A percentile compares a stretch with the other conserved stretches of the same genome.
phyloP scores from a whole-genome alignment of 1,140 invertebrate species.

The Drosophila subpulchrella region DNA sequence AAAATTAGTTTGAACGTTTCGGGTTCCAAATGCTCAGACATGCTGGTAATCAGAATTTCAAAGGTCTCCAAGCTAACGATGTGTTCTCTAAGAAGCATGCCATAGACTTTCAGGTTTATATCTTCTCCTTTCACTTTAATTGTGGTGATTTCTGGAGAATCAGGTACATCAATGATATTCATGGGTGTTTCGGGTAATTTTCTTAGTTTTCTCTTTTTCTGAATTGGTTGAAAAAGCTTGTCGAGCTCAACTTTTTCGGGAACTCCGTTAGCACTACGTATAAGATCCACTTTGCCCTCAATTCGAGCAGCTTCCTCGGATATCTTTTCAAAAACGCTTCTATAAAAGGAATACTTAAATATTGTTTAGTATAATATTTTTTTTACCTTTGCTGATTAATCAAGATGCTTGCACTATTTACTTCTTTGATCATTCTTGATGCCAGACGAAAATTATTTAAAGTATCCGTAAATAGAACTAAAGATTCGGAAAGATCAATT shows the following conservation, averaged over 20 bases:
- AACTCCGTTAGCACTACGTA: conserved; percentile 8
- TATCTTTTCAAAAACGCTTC: neutral
- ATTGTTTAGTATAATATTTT: too few relatives aligned
- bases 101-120: neutral
- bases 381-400: neutral
- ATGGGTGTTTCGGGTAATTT: neutral
- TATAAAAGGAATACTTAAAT: neutral
- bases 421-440: neutral
- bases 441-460: conserved; percentile 5
- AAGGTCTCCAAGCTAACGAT: conserved; percentile 2
- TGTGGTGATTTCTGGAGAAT: neutral
- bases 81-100: neutral
- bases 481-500: neutral
- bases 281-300: neutral
- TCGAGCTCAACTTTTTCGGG: neutral
- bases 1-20: conserved; percentile 1
- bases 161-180: neutral
- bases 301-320: neutral
- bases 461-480: conserved; percentile 20
- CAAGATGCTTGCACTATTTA: neutral
- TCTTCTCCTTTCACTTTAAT: neutral
- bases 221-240: neutral
- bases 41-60: neutral
- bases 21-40: conserved; percentile 5
- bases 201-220: neutral